Evolutionary conservation across 2,888 invertebrate species (phyloP).

Genomic region (Eurois occulta): DNA sequence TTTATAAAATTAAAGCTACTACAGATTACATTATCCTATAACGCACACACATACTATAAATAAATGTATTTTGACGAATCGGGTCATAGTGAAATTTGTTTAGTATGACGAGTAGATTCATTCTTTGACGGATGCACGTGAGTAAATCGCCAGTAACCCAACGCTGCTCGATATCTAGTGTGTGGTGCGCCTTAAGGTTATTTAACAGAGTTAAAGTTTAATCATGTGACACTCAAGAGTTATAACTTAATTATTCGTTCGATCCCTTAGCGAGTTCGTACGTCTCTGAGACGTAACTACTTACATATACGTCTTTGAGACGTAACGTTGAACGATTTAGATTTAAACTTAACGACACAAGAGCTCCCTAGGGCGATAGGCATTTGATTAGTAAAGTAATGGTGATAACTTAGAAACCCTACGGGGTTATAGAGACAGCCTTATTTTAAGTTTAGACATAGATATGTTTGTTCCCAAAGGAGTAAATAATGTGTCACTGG

Average conservation of each 20-base stretch:
- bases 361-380: slow-evolving; percentile 16
- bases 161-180: not conserved
- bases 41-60: no score
- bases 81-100: not conserved
- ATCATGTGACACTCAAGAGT: not conserved
- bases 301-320: not conserved
- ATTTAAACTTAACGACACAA: slow-evolving; percentile 19
- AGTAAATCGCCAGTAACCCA: not conserved
- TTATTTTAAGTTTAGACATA: slow-evolving; percentile 14
- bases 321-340: slow-evolving; percentile 20
- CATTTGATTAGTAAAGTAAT: slow-evolving; percentile 34
- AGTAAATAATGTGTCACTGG: not conserved
- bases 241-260: slow-evolving; percentile 29
- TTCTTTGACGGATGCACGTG: no score
- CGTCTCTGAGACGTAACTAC: slow-evolving; percentile 20
- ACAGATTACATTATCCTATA: no score
- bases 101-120: no score
- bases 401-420: slow-evolving; percentile 22
- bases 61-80: not conserved
- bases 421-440: not conserved
- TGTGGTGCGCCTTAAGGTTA: not conserved
- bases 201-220: slow-evolving; percentile 11
- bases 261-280: slow-evolving; percentile 1
- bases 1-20: no score
- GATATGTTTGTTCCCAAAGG: slow-evolving; percentile 1